Evolutionary conservation across 2,888 invertebrate genomes (phyloP).

Genomic region (Ornithoptera priamus): DNA sequence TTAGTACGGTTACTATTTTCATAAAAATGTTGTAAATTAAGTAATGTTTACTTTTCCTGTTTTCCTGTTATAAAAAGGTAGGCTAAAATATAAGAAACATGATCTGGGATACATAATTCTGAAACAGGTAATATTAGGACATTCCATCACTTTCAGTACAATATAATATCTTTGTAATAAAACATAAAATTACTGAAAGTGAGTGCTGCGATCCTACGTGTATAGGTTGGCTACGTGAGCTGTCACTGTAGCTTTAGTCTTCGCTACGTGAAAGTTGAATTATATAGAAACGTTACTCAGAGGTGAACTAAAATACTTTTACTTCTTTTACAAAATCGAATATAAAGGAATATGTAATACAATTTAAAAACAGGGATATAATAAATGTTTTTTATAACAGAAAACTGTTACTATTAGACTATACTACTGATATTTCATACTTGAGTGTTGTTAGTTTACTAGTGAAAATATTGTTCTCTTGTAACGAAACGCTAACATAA

Average conservation of each 20-base stretch:
- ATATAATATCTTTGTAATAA: not conserved
- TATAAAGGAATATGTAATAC: not conserved
- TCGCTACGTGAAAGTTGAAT: slow-evolving; percentile 22
- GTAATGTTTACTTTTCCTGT: not conserved
- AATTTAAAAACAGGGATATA: not conserved
- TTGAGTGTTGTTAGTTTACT: too few species aligned
- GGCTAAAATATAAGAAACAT: not conserved
- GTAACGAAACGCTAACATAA: too few species aligned
- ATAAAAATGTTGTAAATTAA: too few species aligned
- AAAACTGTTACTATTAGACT: too few species aligned
- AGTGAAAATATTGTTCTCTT: too few species aligned
- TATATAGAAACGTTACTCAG: slow-evolving; percentile 20
- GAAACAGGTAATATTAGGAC: not conserved
- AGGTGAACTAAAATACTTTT: not conserved
- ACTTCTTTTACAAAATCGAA: slow-evolving; percentile 8
- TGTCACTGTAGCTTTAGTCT: slow-evolving; percentile 18
- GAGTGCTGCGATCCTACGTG: slow-evolving; percentile 6
- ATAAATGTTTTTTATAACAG: not conserved
- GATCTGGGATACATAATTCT: not conserved
- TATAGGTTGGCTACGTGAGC: slow-evolving; percentile 25
- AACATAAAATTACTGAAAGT: slow-evolving; percentile 2
- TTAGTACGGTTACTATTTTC: too few species aligned
- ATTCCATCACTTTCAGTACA: not conserved
- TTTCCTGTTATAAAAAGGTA: not conserved
- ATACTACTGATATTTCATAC: too few species aligned